Percentiles rank a stretch among this genome's conserved stretches.
Evolutionary conservation across 2,113 vertebrate species (phyloP).

Genomic region (Cepphus grylle): DNA sequence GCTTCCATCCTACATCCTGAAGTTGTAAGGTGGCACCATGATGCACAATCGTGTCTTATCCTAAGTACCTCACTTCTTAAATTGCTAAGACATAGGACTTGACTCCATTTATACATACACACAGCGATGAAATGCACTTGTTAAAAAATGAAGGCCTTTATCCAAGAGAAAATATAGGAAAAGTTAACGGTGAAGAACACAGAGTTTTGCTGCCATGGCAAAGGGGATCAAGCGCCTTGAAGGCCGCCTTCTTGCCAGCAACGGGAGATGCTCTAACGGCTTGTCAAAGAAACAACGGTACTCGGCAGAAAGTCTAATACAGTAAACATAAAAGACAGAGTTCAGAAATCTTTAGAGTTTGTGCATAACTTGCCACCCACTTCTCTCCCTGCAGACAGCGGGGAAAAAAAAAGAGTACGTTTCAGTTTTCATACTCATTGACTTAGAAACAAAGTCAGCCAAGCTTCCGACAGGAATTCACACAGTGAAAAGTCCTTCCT

Average conservation of each 20-base stretch:
- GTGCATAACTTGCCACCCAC: neutral
- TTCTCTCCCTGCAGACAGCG: neutral
- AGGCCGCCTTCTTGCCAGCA: conserved; percentile 12
- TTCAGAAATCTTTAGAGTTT: conserved; percentile 13
- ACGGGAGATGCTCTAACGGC: neutral
- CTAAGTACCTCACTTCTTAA: neutral
- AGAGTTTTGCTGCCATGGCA: neutral
- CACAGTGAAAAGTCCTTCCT: conserved; percentile 44
- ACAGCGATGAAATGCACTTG: conserved; percentile 25
- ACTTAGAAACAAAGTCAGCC: conserved; percentile 26
- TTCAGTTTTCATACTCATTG: neutral
- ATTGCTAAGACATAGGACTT: neutral
- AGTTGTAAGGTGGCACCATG: neutral
- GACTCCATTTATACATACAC: neutral
- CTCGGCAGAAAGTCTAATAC: neutral
- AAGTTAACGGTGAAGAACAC: neutral
- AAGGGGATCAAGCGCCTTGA: neutral
- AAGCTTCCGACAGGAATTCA: conserved; percentile 36
- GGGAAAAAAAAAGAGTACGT: neutral
- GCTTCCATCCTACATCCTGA: neutral
- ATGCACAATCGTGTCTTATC: neutral
- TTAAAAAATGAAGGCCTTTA: conserved; percentile 17
- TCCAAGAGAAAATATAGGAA: neutral
- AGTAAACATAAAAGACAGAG: neutral
- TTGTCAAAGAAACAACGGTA: neutral